These are phyloP conservation scores for Thripadectes ignobilis DNA, from an alignment of 2,797 vertebrate genomes.

Conservation along the genomic window DNA sequence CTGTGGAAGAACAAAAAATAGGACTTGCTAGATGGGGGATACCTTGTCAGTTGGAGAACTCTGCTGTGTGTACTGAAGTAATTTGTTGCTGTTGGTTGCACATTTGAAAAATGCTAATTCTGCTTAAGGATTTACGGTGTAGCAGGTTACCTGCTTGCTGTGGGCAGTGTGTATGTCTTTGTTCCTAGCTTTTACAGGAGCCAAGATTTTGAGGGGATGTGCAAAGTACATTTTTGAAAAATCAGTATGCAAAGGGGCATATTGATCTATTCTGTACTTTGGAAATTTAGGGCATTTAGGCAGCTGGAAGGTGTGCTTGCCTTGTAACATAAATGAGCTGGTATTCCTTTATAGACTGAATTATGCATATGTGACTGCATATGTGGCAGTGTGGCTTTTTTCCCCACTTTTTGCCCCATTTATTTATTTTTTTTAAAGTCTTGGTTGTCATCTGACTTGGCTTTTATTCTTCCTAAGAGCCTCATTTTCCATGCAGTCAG, in stretches of 20 bases:
- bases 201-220: background rate
- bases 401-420: fast-evolving
- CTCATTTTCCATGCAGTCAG: conserved; percentile 8
- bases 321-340: background rate
- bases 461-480: conserved; percentile 40
- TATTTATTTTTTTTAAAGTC: background rate
- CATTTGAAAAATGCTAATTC: background rate
- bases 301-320: background rate
- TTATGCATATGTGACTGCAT: background rate
- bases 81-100: background rate
- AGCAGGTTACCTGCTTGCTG: background rate
- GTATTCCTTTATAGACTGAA: background rate
- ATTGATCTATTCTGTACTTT: background rate
- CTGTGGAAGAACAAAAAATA: background rate
- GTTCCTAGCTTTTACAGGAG: background rate
- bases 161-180: fast-evolving
- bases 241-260: fast-evolving
- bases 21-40: background rate
- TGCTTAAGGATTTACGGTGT: background rate
- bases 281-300: background rate
- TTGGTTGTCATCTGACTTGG: conserved; percentile 45
- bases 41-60: background rate
- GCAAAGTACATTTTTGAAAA: background rate
- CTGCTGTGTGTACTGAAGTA: background rate
- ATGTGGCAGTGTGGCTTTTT: background rate